These are phyloP conservation scores for Caenorhabditis afra DNA, from an alignment of 2,888 invertebrate species.

Conservation along the genomic window DNA sequence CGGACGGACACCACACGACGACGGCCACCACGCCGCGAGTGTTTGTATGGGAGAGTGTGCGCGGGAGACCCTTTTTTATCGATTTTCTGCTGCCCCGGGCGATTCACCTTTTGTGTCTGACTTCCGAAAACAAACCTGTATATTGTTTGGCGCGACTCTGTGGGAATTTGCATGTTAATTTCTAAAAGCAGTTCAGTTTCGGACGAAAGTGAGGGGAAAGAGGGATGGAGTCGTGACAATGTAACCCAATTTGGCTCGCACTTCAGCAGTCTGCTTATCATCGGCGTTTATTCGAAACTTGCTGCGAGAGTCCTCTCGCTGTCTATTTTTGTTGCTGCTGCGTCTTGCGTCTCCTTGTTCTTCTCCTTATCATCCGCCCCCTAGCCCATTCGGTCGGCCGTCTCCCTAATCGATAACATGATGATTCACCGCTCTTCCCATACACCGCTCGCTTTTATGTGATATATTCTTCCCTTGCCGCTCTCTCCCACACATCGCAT, in stretches of 20 bases:
- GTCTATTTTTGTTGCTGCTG: conserved; percentile 12
- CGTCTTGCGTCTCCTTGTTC: conserved; percentile 21
- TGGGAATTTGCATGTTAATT: conserved; percentile 32
- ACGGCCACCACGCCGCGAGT: too few relatives aligned
- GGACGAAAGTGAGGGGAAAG: too few relatives aligned
- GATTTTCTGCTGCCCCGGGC: conserved; percentile 26
- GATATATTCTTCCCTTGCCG: conserved; percentile 21
- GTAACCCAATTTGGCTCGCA: conserved; percentile 16
- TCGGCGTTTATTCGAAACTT: conserved; percentile 15
- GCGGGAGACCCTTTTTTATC: conserved; percentile 33
- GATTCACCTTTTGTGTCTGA: conserved; percentile 10
- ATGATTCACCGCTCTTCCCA: conserved; percentile 29
- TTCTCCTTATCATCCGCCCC: conserved; percentile 41
- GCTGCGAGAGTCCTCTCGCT: background rate
- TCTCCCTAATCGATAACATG: conserved; percentile 31
- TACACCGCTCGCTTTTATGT: conserved; percentile 36
- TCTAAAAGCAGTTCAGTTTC: background rate
- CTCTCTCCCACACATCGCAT: too few relatives aligned
- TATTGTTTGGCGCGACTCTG: conserved; percentile 20
- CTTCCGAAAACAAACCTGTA: conserved; percentile 2
- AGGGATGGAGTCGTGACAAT: background rate
- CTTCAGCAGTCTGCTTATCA: conserved; percentile 7
- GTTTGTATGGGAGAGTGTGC: conserved; percentile 37
- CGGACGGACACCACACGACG: background rate
- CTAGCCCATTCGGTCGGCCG: conserved; percentile 23